A percentile compares a stretch with the other conserved stretches of the same genome.
Evolutionary conservation across 1,140 invertebrate species (phyloP).

Genomic region (Heliconius congener): DNA sequence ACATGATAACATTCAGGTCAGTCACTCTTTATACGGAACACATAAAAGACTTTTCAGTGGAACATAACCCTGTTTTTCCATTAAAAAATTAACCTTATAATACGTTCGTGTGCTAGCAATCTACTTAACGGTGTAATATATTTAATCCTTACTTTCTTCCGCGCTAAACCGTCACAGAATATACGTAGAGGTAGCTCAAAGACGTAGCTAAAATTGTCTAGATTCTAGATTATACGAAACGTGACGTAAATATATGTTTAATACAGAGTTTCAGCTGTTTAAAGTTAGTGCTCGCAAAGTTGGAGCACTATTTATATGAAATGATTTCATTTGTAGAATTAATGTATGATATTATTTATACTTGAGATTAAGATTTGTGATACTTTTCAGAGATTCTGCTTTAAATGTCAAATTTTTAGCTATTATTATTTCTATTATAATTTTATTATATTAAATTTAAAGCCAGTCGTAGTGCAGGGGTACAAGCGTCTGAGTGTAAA

Average conservation of each 20-base stretch:
- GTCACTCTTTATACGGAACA: too few relatives aligned
- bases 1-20: too few relatives aligned
- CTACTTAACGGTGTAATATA: background rate
- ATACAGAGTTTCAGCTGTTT: background rate
- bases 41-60: background rate
- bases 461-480: too few relatives aligned
- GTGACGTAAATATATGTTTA: background rate
- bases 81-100: background rate
- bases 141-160: conserved; percentile 7
- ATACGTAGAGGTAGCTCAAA: conserved; percentile 5
- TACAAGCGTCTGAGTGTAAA: too few relatives aligned
- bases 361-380: too few relatives aligned
- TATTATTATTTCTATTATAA: too few relatives aligned
- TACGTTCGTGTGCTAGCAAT: background rate
- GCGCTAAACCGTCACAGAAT: conserved; percentile 7
- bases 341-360: too few relatives aligned
- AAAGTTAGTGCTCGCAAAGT: background rate
- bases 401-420: too few relatives aligned
- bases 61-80: background rate
- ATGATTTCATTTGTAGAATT: background rate
- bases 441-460: too few relatives aligned
- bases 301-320: background rate
- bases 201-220: conserved; percentile 6
- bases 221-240: conserved; percentile 4
- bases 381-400: too few relatives aligned